Base-by-base conservation (phyloP, 1,140 invertebrate species). In the Temnothorax longispinosus region DNA sequence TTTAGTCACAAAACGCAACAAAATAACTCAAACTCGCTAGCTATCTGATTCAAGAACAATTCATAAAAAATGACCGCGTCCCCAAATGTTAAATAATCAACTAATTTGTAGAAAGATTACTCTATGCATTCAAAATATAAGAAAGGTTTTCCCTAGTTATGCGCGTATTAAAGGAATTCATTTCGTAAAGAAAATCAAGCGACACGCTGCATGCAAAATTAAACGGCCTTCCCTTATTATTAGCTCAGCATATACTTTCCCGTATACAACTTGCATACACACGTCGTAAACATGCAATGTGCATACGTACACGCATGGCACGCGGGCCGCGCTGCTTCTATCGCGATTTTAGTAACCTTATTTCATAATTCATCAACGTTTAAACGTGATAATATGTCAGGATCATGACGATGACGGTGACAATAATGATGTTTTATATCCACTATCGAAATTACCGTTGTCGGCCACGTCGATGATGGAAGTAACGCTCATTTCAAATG, bases 341-440 rank as follows among this genome's bases (percentile, higher is more conserved):
- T 78, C 75, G 32, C 10, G 27, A 35, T 64, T 88, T 80, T 86
- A 80, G 56, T 74, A 67, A 76, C 58, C 87, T 88, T 88, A 78
- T 86, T 86, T 74, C 64, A 77, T 64, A 88, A 74, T 32, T 38
- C 56, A 78, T 58, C 64, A 15, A 35, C 50, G 47, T 54, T 86
- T 86, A 54, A 44, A 74, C 47, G 50, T 35, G 52, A 47, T 76
- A 72, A 60, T 87, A 76, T 44, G 47, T 21, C 64, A 41, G 58
- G 52, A 89, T 74, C 13, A 60, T 71, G 47, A 74, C 18, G 54
- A 74, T 52, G 54, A 80, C 18, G 54, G n/a, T 71, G 21, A 77
- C 77, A 78, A 87, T 87, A 87, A 89, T 87, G 65, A 85, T 74
- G 50, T 85, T 87, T 69, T 85, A 78, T 65, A 72, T n/a, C 35